Base-by-base conservation (phyloP, 2,797 vertebrate species). In the Anguilla marmorata region DNA sequence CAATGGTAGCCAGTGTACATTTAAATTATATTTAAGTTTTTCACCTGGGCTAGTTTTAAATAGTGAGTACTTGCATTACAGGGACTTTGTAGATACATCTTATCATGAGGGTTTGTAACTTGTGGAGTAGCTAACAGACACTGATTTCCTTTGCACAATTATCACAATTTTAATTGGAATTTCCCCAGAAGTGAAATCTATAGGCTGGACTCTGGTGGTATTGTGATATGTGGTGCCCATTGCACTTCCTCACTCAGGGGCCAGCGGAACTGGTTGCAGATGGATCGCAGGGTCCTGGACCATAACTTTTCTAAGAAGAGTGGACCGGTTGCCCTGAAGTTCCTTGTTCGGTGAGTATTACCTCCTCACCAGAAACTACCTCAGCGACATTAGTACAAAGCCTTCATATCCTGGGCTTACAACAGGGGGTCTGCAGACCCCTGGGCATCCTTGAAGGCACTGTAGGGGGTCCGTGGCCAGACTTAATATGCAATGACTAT, bases 221-320 rank as follows among this genome's bases (percentile, higher is more conserved):
- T 63, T 24, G 9, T 54, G 24, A 50, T 58, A 50, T 60, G 11
- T 58, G 33, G 14, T 87, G 54, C 60, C 3, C 91, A 91, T 90
- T 87, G 87, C 91, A 87, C 37, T 66, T 74, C 74, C 24, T 79
- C 85, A 88, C 91, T 19, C 91, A 99, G 99, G 88, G 98, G 97
- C 92, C 98, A 99, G 93, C 97, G 94, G 24, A 97, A 97, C 90
- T 99, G 99, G 99, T 96, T 99, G 87, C 98, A 99, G 92, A 94
- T 99, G 92, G 98, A 99, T 92, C 98, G 98, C 92, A 95, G 98
- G 92, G 99, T 99, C 91, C 96, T 99, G 85, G 99, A 99, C 89
- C 98, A 99, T 90, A 96, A 98, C 92, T 96, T 99, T 90, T 97
- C 97, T 85, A 99, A 97, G 95, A 97, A 97, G 90, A 95, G 96